Evolutionary conservation across 2,888 invertebrate genomes (phyloP).

Genomic region (Catocala nupta): DNA sequence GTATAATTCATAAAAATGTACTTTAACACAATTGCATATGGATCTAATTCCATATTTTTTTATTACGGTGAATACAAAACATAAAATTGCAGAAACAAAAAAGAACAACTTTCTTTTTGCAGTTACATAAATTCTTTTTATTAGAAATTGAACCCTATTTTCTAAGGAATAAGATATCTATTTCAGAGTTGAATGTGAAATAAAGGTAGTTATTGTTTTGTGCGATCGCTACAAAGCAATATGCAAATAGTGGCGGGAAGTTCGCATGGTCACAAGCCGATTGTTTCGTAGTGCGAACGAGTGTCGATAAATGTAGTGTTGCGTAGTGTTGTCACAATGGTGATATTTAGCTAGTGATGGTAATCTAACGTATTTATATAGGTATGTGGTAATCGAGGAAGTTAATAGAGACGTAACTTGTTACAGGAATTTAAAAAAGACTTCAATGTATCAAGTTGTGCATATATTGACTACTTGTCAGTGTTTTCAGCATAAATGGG

Average conservation of each 20-base stretch:
- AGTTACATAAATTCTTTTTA: not conserved
- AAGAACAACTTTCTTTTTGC: conserved; percentile 31
- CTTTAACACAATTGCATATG: not conserved
- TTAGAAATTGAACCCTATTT: conserved; percentile 16
- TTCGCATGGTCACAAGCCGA: conserved; percentile 62
- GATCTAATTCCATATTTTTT: conserved; percentile 3
- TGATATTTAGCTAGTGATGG: conserved; percentile 38
- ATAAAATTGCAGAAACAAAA: conserved; percentile 22
- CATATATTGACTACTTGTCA: no score
- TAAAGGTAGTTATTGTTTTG: conserved; percentile 22
- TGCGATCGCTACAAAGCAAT: conserved; percentile 50
- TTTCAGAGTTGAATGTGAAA: conserved; percentile 5
- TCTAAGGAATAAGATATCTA: not conserved
- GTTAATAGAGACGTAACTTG: conserved; percentile 15
- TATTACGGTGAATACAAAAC: not conserved
- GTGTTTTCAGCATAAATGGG: no score
- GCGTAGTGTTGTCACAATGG: conserved; percentile 50
- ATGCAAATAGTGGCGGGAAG: conserved; percentile 64
- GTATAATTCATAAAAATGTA: not conserved
- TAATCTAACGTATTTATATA: conserved; percentile 34
- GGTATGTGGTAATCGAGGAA: conserved; percentile 30
- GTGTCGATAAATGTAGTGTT: conserved; percentile 57
- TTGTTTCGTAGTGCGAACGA: conserved; percentile 59
- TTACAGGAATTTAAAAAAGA: not conserved
- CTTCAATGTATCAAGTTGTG: not conserved